Conservation (phyloP, 2,113 vertebrate genomes). For the Ictidomys tridecemlineatus region DNA sequence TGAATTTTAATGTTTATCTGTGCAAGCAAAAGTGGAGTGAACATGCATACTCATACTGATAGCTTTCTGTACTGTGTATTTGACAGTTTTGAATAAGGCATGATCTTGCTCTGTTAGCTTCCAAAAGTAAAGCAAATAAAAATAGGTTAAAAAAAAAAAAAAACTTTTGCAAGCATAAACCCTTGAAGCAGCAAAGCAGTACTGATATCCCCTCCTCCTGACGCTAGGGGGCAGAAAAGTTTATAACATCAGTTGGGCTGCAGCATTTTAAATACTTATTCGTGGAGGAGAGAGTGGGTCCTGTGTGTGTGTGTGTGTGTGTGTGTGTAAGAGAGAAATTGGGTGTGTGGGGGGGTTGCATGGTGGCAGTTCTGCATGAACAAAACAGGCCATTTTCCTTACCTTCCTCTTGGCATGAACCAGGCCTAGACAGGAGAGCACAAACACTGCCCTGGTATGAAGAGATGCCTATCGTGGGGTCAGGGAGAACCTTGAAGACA, state of each 20-base stretch:
- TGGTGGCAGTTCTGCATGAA: background rate
- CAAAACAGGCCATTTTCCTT: background rate
- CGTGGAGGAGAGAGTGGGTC: rapidly evolving
- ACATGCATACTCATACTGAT: background rate
- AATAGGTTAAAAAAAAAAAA: background rate
- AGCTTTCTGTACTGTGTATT: no score
- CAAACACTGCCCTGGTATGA: rapidly evolving
- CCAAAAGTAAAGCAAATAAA: background rate
- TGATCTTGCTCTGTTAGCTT: background rate
- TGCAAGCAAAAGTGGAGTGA: background rate
- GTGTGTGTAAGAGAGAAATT: background rate
- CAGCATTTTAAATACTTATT: rapidly evolving
- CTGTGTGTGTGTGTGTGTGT: no score
- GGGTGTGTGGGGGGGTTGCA: rapidly evolving
- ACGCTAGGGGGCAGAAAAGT: constrained; percentile 63
- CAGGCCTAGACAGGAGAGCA: background rate
- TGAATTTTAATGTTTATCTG: background rate
- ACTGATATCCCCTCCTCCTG: rapidly evolving
- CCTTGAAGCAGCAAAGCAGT: background rate
- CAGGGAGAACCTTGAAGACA: background rate
- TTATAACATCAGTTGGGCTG: background rate
- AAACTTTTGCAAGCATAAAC: background rate
- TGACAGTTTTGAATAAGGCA: background rate
- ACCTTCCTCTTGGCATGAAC: background rate
- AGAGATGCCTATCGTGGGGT: background rate